These are phyloP conservation scores for Galagoides demidoff DNA, from an alignment of 2,797 vertebrate species.

Conservation along the genomic window DNA sequence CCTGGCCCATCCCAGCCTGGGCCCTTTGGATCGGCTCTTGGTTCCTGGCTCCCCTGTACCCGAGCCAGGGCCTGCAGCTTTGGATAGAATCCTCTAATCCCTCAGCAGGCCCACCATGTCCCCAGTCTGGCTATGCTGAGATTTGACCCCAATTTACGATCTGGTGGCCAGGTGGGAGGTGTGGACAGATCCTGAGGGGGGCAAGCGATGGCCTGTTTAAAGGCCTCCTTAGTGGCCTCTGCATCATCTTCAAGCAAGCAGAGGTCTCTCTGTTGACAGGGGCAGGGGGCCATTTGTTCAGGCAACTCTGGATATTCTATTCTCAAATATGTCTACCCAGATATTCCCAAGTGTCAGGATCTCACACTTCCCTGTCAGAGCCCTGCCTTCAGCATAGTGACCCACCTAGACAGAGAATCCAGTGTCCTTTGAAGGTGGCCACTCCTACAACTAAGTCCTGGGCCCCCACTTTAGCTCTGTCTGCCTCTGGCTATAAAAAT, in stretches of 20 bases:
- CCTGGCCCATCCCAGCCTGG: background rate
- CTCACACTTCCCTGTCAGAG: background rate
- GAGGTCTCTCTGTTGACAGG: background rate
- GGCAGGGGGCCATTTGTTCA: background rate
- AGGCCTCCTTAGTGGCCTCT: background rate
- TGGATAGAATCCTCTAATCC: conserved; percentile 20
- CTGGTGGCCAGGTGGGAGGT: background rate
- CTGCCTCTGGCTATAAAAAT: background rate
- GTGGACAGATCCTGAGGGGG: background rate
- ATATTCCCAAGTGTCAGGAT: background rate
- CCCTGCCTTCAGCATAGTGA: background rate
- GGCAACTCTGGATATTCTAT: background rate
- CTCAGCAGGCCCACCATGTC: background rate
- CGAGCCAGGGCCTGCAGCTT: background rate
- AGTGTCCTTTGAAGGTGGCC: background rate
- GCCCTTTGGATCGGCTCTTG: background rate
- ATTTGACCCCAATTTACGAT: background rate
- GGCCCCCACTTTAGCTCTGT: background rate
- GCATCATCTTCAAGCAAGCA: background rate
- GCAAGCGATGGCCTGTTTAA: background rate
- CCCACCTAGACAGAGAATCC: background rate
- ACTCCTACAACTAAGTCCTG: background rate
- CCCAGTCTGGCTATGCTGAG: background rate
- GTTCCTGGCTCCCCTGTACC: background rate
- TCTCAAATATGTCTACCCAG: background rate